Conservation (phyloP, 2,113 vertebrate species). For the Chionis minor region DNA sequence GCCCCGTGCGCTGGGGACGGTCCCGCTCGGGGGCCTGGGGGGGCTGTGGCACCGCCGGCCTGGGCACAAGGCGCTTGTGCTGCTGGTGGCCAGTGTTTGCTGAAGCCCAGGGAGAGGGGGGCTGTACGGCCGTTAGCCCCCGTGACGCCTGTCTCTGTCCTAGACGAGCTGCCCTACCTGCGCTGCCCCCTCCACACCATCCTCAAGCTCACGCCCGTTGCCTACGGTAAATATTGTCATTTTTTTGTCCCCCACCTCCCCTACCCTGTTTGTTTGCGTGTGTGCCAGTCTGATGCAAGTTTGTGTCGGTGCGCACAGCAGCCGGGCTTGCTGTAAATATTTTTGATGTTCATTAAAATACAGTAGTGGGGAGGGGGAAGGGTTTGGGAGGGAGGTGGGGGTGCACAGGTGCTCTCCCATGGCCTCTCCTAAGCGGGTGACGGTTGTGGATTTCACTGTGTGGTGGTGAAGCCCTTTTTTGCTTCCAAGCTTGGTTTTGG, state of each 20-base stretch:
- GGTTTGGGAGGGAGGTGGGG: too few relatives aligned
- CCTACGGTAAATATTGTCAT: conserved; percentile 82
- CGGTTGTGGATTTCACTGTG: neutral
- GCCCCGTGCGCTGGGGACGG: too few relatives aligned
- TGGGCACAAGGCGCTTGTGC: accelerated
- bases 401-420: neutral
- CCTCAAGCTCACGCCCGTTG: conserved; percentile 92
- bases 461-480: neutral
- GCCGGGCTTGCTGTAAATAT: accelerated
- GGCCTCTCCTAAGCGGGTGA: neutral
- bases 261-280: too few relatives aligned
- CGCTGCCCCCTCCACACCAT: conserved; percentile 94
- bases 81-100: too few relatives aligned
- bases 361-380: neutral
- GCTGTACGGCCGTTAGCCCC: neutral
- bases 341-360: accelerated
- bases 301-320: accelerated
- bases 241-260: too few relatives aligned
- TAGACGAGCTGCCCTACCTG: conserved; percentile 94
- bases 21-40: too few relatives aligned
- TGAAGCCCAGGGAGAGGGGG: too few relatives aligned
- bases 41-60: too few relatives aligned
- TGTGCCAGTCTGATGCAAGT: too few relatives aligned
- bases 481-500: neutral
- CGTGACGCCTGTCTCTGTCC: neutral